phyloP scores from a whole-genome alignment of 1,140 invertebrate genomes.

The Eumeta japonica region DNA sequence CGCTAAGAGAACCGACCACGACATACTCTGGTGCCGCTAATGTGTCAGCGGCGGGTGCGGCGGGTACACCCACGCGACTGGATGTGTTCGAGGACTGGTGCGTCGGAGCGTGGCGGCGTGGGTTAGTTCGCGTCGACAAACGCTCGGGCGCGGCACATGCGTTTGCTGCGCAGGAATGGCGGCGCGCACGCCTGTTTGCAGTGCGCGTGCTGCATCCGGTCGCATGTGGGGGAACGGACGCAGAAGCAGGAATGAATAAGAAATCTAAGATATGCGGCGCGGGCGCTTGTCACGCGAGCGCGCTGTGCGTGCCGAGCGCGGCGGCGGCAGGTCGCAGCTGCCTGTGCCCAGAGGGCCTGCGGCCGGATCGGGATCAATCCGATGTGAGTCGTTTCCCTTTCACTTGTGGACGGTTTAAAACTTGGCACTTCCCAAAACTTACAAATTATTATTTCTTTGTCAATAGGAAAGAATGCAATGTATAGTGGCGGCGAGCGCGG shows the following conservation, averaged over 20 bases:
- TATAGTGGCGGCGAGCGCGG: constrained; percentile 11
- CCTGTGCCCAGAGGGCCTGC: constrained; percentile 66
- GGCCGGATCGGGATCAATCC: constrained; percentile 22
- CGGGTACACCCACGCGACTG: not conserved
- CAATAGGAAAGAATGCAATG: constrained; percentile 19
- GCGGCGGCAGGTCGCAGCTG: constrained; percentile 53
- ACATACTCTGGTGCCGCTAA: not conserved
- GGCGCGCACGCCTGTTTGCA: constrained; percentile 5
- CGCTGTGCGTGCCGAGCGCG: constrained; percentile 60
- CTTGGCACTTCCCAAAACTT: too few species aligned
- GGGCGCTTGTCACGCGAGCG: constrained; percentile 59
- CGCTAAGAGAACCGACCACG: not conserved
- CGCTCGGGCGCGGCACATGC: not conserved
- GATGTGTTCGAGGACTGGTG: constrained; percentile 2
- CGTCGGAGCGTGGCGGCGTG: constrained; percentile 5
- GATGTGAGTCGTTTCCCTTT: constrained; percentile 22
- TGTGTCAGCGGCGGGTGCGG: not conserved
- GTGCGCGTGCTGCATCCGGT: constrained; percentile 20
- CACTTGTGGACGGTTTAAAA: not conserved
- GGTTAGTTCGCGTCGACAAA: not conserved
- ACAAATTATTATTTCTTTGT: too few species aligned
- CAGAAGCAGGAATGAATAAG: too few species aligned
- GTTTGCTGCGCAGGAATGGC: constrained; percentile 1
- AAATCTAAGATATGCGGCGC: too few species aligned
- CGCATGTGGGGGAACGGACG: too few species aligned